Percentiles rank a stretch among this genome's conserved stretches.
Conservation (phyloP, 2,113 vertebrate species). For the Lagopus leucura region DNA sequence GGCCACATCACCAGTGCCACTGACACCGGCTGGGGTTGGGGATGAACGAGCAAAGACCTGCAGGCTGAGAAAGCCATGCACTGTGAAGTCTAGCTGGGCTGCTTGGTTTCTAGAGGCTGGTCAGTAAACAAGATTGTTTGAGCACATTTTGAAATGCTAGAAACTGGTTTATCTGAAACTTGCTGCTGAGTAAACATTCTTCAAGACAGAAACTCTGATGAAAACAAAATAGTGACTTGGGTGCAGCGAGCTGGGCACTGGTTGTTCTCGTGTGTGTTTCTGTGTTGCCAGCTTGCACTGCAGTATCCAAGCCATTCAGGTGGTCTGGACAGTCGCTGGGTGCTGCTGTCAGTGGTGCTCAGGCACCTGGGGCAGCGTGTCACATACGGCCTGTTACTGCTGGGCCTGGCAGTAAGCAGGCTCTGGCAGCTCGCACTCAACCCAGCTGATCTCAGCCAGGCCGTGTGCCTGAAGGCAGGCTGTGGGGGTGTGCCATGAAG, state of each 20-base stretch:
- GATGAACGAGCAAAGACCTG: not conserved
- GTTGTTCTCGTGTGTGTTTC: not conserved
- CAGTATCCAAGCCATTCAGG: rapidly evolving
- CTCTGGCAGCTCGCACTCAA: rapidly evolving
- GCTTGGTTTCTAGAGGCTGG: not conserved
- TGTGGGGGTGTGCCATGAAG: not conserved
- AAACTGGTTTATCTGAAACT: not conserved
- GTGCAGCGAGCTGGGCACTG: not conserved
- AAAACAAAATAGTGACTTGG: not conserved
- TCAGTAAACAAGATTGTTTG: not conserved
- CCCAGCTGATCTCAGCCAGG: not conserved
- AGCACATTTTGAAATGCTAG: not conserved
- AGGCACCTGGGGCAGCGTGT: rapidly evolving
- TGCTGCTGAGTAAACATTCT: not conserved
- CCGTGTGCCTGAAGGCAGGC: rapidly evolving
- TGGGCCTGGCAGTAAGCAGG: not conserved
- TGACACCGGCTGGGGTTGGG: not conserved
- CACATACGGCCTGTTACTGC: rapidly evolving
- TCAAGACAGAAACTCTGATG: not conserved
- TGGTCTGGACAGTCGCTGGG: not conserved
- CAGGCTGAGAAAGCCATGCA: rapidly evolving
- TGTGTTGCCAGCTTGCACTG: not conserved
- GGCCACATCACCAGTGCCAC: rapidly evolving
- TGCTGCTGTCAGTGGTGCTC: not conserved
- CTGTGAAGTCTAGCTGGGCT: not conserved